These are phyloP conservation scores for Chiroxiphia lanceolata DNA, from an alignment of 2,797 vertebrate species.

Conservation along the genomic window DNA sequence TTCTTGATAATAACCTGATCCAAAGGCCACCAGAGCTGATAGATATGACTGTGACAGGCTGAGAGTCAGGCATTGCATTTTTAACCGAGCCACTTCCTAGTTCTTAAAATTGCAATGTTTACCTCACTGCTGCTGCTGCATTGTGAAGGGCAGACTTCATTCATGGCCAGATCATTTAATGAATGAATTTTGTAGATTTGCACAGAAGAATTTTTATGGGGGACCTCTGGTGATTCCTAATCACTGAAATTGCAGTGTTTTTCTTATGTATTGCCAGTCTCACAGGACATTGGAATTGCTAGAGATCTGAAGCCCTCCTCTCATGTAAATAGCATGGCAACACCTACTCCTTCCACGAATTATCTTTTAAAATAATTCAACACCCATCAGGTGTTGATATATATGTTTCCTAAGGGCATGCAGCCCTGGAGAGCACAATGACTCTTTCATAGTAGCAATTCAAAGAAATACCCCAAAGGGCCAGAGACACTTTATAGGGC, in stretches of 20 bases:
- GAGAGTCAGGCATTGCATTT: neutral
- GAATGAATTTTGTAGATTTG: neutral
- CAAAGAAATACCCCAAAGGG: neutral
- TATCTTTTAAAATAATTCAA: neutral
- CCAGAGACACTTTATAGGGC: neutral
- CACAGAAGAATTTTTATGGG: neutral
- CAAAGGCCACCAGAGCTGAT: neutral
- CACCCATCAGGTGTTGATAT: neutral
- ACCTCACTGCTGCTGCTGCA: neutral
- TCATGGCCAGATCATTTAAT: neutral
- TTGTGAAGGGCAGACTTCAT: neutral
- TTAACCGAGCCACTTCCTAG: neutral
- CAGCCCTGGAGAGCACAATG: neutral
- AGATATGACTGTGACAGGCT: neutral
- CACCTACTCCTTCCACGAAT: neutral
- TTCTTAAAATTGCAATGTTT: neutral
- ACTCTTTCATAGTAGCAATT: neutral
- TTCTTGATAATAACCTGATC: neutral
- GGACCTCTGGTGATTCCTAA: neutral
- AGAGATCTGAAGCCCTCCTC: neutral
- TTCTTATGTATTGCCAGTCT: neutral
- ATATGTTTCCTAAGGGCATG: neutral
- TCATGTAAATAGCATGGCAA: neutral
- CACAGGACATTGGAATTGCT: neutral
- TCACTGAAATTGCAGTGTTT: neutral